Conservation (phyloP, 1,140 invertebrate genomes). For the Drosophila malerkotliana region DNA sequence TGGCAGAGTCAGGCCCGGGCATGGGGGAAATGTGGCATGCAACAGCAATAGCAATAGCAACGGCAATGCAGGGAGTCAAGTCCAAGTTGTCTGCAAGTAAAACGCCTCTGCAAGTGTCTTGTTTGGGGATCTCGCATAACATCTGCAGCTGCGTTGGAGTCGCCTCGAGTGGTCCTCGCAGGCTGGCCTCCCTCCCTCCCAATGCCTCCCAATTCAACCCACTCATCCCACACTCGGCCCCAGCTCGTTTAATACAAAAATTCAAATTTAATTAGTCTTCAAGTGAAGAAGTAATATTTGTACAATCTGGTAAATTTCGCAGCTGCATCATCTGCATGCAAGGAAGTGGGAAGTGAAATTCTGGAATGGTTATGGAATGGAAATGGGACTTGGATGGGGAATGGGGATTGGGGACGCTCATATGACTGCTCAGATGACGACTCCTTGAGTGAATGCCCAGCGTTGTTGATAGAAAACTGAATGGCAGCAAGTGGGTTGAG, state of each 20-base stretch:
- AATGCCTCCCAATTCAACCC: conserved; percentile 19
- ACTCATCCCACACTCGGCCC: conserved; percentile 1
- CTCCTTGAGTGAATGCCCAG: conserved; percentile 43
- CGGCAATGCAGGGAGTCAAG: conserved; percentile 55
- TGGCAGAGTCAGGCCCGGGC: conserved; percentile 28
- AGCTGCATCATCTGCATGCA: conserved; percentile 63
- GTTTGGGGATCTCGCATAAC: conserved; percentile 24
- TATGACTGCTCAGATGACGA: conserved; percentile 33
- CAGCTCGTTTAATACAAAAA: conserved; percentile 69
- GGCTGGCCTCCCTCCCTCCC: conserved; percentile 1
- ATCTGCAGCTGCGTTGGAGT: conserved; percentile 36
- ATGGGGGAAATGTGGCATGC: conserved; percentile 4
- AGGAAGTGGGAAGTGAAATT: conserved; percentile 59
- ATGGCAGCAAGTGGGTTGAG: conserved; percentile 36
- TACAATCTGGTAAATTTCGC: conserved; percentile 74
- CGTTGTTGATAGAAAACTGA: conserved; percentile 42
- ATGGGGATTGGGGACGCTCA: conserved; percentile 22
- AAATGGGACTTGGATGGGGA: conserved; percentile 9
- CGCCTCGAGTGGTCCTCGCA: conserved; percentile 27
- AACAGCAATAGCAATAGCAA: conserved; percentile 23
- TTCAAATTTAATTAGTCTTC: conserved; percentile 82
- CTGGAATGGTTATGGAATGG: conserved; percentile 16
- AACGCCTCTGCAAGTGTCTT: conserved; percentile 65
- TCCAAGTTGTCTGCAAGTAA: conserved; percentile 48
- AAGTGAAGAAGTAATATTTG: conserved; percentile 81